Conservation (phyloP, 2,888 invertebrate species). For the Drosophila pseudotalamancana region DNA sequence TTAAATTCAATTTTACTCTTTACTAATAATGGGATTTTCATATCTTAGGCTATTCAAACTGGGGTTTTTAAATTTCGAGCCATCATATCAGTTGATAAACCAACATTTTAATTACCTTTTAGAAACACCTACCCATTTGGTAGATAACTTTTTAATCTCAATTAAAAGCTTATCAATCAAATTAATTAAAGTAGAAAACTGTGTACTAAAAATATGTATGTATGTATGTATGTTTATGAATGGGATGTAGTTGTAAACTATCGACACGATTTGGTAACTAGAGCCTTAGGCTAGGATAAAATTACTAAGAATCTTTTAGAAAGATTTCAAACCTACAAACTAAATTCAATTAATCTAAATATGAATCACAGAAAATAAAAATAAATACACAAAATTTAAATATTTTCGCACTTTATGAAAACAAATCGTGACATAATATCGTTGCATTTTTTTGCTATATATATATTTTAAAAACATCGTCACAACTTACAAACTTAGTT, state of each 20-base stretch:
- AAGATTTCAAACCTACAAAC: too few species aligned
- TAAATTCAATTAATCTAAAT: too few species aligned
- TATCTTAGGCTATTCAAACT: not conserved
- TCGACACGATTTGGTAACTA: too few species aligned
- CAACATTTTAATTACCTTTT: not conserved
- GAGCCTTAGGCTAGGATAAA: too few species aligned
- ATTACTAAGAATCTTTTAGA: too few species aligned
- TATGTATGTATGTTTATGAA: too few species aligned
- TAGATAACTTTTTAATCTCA: not conserved
- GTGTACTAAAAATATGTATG: too few species aligned
- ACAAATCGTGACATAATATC: not conserved
- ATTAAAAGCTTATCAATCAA: not conserved
- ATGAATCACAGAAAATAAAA: too few species aligned
- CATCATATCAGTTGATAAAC: not conserved
- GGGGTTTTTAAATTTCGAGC: not conserved
- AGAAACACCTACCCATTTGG: too few species aligned
- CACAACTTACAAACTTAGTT: constrained; percentile 36
- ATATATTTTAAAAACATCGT: constrained; percentile 47
- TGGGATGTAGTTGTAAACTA: too few species aligned
- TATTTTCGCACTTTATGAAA: not conserved
- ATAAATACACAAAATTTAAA: not conserved
- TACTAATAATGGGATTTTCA: too few species aligned
- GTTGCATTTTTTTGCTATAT: constrained; percentile 38
- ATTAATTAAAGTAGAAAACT: not conserved
- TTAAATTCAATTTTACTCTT: too few species aligned